Evolutionary conservation across 2,797 vertebrate genomes (phyloP).

Genomic region (Xiphophorus birchmanni): DNA sequence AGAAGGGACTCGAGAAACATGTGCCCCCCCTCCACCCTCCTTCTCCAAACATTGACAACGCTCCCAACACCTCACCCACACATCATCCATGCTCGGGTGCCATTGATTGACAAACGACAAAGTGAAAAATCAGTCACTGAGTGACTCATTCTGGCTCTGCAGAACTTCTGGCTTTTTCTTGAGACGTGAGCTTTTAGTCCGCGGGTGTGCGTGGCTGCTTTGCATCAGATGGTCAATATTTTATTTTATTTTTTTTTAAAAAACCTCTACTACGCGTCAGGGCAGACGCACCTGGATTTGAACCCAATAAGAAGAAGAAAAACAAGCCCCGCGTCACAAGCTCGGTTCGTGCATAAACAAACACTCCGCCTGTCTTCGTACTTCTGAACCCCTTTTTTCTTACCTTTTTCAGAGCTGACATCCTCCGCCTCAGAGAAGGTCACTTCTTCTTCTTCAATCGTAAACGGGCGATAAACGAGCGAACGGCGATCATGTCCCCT

Average conservation of each 20-base stretch:
- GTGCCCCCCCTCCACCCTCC: conserved; percentile 9
- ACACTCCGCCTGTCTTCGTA: not conserved
- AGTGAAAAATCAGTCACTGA: conserved; percentile 9
- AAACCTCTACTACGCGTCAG: conserved; percentile 15
- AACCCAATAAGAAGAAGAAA: conserved; percentile 1
- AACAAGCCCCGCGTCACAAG: conserved; percentile 18
- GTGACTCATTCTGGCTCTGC: conserved; percentile 45
- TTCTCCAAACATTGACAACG: conserved; percentile 12
- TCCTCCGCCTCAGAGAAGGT: conserved; percentile 69
- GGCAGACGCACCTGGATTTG: conserved; percentile 13
- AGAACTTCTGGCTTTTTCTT: conserved; percentile 51
- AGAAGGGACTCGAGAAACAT: conserved; percentile 36
- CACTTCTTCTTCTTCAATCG: conserved; percentile 61
- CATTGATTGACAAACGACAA: conserved; percentile 39
- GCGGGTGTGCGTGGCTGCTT: not conserved
- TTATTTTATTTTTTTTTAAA: no score
- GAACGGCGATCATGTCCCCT: conserved; percentile 58
- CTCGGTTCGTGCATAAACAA: conserved; percentile 25
- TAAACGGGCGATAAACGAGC: conserved; percentile 30
- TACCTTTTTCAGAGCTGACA: conserved; percentile 79
- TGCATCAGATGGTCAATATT: conserved; percentile 9
- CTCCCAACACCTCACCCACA: conserved; percentile 29
- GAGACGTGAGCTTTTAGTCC: conserved; percentile 6
- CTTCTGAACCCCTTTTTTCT: not conserved
- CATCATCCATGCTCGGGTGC: conserved; percentile 32